Conservation (phyloP, 2,113 vertebrate species). For the Tachuris rubrigastra region DNA sequence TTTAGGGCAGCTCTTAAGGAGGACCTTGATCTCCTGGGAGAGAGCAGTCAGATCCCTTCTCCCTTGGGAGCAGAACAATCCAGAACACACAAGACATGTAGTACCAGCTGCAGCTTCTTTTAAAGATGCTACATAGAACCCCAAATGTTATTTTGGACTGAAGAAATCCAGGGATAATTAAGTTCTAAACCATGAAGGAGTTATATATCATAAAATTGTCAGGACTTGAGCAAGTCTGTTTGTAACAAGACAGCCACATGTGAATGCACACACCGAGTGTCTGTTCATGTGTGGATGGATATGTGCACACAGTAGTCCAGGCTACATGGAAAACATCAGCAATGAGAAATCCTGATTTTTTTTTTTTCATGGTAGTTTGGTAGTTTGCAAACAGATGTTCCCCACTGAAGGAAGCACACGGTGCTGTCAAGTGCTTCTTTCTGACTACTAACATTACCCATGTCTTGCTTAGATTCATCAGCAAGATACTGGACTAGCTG, state of each 20-base stretch:
- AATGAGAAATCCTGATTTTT: neutral
- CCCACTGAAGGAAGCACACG: neutral
- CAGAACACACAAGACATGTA: neutral
- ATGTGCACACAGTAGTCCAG: neutral
- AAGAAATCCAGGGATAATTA: neutral
- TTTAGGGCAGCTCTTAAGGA: neutral
- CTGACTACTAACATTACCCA: neutral
- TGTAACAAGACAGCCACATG: neutral
- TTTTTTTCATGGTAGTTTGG: neutral
- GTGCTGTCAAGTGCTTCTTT: conserved; percentile 25
- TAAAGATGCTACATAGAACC: neutral
- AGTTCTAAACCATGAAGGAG: neutral
- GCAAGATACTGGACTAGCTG: conserved; percentile 41
- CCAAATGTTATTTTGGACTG: neutral
- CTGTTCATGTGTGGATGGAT: rapidly evolving
- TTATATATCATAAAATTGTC: neutral
- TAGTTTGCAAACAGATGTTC: conserved; percentile 39
- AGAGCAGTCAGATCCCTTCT: neutral
- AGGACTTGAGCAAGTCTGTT: neutral
- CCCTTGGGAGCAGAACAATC: neutral
- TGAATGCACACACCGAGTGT: neutral
- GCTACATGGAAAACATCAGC: neutral
- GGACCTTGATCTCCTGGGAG: neutral
- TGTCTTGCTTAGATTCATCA: conserved; percentile 33
- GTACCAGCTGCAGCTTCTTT: neutral